Evolutionary conservation across 2,888 invertebrate species (phyloP).

Genomic region (Leucophenga montana): DNA sequence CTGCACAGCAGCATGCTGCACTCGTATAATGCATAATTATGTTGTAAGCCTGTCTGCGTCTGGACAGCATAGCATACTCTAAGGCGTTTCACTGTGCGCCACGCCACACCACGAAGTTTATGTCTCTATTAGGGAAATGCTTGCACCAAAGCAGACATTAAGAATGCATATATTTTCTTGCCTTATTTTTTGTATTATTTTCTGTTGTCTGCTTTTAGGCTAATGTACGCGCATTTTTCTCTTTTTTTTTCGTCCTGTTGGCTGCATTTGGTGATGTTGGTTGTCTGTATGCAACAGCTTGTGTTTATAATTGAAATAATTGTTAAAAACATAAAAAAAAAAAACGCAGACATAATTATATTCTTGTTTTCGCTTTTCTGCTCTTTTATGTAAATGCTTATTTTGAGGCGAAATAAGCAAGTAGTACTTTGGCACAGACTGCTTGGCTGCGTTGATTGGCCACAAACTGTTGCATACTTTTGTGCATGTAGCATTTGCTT

Average conservation of each 20-base stretch:
- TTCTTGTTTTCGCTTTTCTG: constrained; percentile 43
- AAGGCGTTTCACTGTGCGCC: too few relatives aligned
- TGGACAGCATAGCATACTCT: background rate
- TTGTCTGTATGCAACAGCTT: constrained; percentile 56
- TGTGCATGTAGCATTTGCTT: background rate
- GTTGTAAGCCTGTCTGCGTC: constrained; percentile 24
- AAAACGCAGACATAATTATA: constrained; percentile 60
- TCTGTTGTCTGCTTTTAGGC: constrained; percentile 53
- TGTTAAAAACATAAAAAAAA: too few relatives aligned
- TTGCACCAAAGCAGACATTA: background rate
- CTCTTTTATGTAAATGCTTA: background rate
- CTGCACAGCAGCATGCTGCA: too few relatives aligned
- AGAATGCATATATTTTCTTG: background rate
- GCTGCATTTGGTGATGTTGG: constrained; percentile 24
- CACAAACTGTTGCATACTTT: constrained; percentile 25
- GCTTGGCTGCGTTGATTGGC: background rate
- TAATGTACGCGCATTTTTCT: constrained; percentile 55
- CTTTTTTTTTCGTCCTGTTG: background rate
- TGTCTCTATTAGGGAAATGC: constrained; percentile 21
- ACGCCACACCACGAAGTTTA: too few relatives aligned
- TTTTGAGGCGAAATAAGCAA: too few relatives aligned
- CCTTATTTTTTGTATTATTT: constrained; percentile 32
- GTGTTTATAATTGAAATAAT: constrained; percentile 62
- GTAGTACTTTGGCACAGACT: background rate
- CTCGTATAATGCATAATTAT: constrained; percentile 13